Conservation (phyloP, 1,140 invertebrate genomes). For the Drosophila tristis region DNA sequence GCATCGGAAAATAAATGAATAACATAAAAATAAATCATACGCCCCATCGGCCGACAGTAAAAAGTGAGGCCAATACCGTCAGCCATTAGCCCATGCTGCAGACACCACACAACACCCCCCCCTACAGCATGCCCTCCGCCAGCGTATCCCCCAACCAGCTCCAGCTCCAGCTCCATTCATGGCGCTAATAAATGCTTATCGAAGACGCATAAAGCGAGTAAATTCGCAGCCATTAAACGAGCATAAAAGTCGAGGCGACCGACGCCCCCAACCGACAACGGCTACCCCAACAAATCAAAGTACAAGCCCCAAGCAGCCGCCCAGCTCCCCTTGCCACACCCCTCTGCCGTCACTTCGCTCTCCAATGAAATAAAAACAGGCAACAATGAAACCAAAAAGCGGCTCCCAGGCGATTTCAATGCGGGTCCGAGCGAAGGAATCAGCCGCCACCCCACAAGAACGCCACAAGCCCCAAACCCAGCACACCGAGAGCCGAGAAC, state of each 20-base stretch:
- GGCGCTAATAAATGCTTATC: constrained; percentile 81
- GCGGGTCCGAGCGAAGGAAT: constrained; percentile 44
- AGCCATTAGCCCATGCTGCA: constrained; percentile 53
- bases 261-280: constrained; percentile 31
- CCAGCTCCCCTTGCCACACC: neutral
- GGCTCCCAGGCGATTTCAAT: constrained; percentile 79
- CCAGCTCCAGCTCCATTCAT: constrained; percentile 31
- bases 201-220: constrained; percentile 81
- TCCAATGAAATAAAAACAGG: constrained; percentile 74
- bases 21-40: constrained; percentile 81
- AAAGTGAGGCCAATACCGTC: constrained; percentile 66
- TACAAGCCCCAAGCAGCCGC: constrained; percentile 62
- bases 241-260: constrained; percentile 69
- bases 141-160: neutral
- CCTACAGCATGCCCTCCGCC: too few relatives aligned
- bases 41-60: constrained; percentile 69
- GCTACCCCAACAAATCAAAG: constrained; percentile 71
- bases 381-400: constrained; percentile 80
- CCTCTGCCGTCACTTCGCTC: constrained; percentile 37
- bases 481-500: neutral
- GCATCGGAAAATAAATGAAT: constrained; percentile 68
- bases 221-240: constrained; percentile 81
- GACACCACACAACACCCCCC: neutral
- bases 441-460: constrained; percentile 14
- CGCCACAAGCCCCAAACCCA: neutral